phyloP scores from a whole-genome alignment of 2,888 invertebrate genomes.

The Noctuana brunneofusca region DNA sequence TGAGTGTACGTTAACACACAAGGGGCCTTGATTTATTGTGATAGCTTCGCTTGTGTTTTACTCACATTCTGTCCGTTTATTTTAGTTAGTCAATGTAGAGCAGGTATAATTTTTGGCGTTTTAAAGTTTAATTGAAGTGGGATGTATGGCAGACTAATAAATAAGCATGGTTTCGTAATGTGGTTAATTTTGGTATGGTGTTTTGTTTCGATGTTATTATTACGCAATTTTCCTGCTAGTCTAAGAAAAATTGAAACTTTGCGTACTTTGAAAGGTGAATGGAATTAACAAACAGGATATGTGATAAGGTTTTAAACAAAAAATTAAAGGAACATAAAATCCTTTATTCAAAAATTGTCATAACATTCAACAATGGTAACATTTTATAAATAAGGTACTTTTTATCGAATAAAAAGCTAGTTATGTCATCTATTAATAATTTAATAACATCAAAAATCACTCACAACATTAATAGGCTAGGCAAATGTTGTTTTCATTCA shows the following conservation, averaged over 20 bases:
- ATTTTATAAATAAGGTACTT: conserved; percentile 34
- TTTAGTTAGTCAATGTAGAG: too few relatives aligned
- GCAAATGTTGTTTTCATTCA: conserved; percentile 51
- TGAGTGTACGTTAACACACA: too few relatives aligned
- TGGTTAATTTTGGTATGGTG: too few relatives aligned
- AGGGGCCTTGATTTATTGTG: too few relatives aligned
- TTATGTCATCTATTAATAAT: conserved; percentile 66
- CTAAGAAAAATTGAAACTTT: neutral
- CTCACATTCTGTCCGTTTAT: too few relatives aligned
- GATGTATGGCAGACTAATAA: too few relatives aligned
- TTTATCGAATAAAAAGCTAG: conserved; percentile 61
- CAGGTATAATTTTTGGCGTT: too few relatives aligned
- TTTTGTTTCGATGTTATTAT: too few relatives aligned
- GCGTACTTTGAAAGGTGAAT: neutral
- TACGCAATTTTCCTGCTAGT: conserved; percentile 2
- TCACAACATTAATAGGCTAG: conserved; percentile 61
- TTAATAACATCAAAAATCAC: conserved; percentile 70
- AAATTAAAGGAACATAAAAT: conserved; percentile 32
- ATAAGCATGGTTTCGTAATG: too few relatives aligned
- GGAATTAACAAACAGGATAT: neutral
- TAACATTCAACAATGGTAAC: conserved; percentile 37
- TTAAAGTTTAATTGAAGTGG: too few relatives aligned
- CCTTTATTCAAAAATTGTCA: conserved; percentile 33
- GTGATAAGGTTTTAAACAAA: conserved; percentile 9
- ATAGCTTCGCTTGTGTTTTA: too few relatives aligned